phyloP scores from a whole-genome alignment of 2,113 vertebrate genomes.

The Alligator mississippiensis region DNA sequence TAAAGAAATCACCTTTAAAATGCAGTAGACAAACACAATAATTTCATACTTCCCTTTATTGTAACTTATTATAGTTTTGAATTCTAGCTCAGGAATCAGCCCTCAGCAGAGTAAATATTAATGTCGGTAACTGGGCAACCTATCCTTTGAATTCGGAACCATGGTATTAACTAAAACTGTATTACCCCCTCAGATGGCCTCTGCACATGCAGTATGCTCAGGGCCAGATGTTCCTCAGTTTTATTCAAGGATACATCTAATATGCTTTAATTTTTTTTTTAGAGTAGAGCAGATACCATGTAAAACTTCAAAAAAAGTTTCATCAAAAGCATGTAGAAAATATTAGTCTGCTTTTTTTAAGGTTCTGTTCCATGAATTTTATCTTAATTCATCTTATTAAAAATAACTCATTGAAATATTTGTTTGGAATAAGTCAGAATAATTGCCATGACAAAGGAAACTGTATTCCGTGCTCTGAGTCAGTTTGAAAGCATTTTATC shows the following conservation, averaged over 20 bases:
- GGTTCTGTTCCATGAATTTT: background rate
- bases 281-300: background rate
- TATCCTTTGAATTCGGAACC: constrained; percentile 12
- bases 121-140: constrained; percentile 61
- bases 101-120: constrained; percentile 18
- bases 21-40: background rate
- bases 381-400: background rate
- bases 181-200: background rate
- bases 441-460: background rate
- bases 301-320: background rate
- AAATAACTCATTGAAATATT: background rate
- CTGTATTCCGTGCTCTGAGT: background rate
- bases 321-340: background rate
- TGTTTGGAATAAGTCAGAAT: background rate
- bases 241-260: background rate
- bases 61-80: background rate
- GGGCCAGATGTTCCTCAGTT: background rate
- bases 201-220: background rate
- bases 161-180: background rate
- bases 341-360: background rate
- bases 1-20: constrained; percentile 14
- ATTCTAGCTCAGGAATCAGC: constrained; percentile 27
- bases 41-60: constrained; percentile 21
- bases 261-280: background rate
- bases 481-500: background rate